A percentile compares a stretch with the other conserved stretches of the same genome.
Conservation (phyloP, 2,888 invertebrate species). For the Stegophylla sp. region DNA sequence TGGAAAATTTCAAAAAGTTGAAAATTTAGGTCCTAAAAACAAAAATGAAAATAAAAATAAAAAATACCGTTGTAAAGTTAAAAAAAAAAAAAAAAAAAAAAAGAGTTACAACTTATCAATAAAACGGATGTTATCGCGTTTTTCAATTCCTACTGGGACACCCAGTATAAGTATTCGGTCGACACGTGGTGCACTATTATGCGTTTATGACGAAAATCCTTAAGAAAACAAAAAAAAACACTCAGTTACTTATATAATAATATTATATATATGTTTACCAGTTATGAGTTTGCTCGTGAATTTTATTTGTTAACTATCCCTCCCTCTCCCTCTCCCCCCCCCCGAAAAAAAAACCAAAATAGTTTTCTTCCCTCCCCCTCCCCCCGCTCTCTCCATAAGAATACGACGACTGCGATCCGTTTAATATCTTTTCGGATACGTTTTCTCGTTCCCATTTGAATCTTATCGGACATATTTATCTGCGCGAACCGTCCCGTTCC, state of each 20-base stretch:
- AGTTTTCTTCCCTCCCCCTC: not conserved
- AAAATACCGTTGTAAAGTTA: too few species aligned
- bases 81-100: too few species aligned
- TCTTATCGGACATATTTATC: conserved; percentile 31
- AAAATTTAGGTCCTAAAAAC: too few species aligned
- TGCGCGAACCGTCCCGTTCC: not conserved
- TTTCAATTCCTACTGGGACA: too few species aligned
- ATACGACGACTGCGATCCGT: not conserved
- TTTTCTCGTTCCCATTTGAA: conserved; percentile 33
- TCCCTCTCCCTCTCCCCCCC: not conserved
- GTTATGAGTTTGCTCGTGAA: not conserved
- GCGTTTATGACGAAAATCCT: not conserved
- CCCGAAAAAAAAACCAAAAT: too few species aligned
- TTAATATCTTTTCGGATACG: conserved; percentile 22
- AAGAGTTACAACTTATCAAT: too few species aligned
- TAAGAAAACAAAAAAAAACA: not conserved
- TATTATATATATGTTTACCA: not conserved
- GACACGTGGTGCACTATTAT: not conserved
- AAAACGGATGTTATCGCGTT: too few species aligned
- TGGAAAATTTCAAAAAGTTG: too few species aligned
- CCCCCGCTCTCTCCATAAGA: too few species aligned
- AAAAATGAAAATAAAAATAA: too few species aligned
- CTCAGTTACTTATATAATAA: not conserved
- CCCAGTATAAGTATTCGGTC: not conserved
- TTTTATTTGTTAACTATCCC: conserved; percentile 7